A percentile compares a stretch with the other conserved stretches of the same genome.
Conservation (phyloP, 2,888 invertebrate genomes). For the Microplitis deprimator region DNA sequence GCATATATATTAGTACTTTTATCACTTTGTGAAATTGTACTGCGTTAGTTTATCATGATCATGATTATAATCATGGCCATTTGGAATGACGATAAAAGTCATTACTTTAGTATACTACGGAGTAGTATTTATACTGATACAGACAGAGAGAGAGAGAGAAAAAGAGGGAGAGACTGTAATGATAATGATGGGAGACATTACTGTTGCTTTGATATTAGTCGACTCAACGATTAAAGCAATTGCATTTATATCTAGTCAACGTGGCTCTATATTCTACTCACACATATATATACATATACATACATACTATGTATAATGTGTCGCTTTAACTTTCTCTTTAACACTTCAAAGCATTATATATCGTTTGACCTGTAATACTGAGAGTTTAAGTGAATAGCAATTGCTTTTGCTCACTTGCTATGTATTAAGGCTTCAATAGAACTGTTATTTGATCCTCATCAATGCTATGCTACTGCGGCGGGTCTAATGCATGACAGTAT, state of each 20-base stretch:
- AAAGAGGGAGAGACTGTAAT: background rate
- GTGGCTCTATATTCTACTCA: background rate
- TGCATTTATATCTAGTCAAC: background rate
- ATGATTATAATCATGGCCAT: too few species aligned
- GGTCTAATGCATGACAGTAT: background rate
- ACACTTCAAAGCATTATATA: background rate
- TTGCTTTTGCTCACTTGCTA: constrained; percentile 1
- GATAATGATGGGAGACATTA: constrained; percentile 1
- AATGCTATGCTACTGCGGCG: background rate
- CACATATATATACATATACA: too few species aligned
- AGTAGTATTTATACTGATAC: background rate
- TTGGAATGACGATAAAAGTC: too few species aligned
- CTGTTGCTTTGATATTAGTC: constrained; percentile 20
- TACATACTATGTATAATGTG: background rate
- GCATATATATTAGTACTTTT: too few species aligned
- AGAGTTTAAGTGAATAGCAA: background rate
- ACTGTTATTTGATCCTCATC: background rate
- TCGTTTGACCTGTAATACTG: background rate
- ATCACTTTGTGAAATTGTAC: too few species aligned
- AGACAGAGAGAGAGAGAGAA: background rate
- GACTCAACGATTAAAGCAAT: constrained; percentile 26
- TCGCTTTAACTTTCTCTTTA: background rate
- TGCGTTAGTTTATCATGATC: too few species aligned
- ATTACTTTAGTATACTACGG: too few species aligned
- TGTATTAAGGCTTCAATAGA: background rate